Evolutionary conservation across 2,113 vertebrate species (phyloP).

Genomic region (Salvator merianae): DNA sequence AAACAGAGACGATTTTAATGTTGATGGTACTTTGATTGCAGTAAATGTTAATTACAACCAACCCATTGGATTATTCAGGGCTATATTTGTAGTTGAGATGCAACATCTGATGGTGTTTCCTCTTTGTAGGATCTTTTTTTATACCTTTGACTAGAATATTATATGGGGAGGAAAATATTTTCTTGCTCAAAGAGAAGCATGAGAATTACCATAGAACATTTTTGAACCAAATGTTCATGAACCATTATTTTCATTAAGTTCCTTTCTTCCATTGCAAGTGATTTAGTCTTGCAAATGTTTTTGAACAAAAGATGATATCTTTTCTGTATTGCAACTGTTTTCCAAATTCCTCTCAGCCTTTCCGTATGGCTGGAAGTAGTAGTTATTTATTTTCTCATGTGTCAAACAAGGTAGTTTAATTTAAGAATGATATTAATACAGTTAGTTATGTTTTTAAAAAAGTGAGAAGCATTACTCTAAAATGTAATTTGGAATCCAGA

Average conservation of each 20-base stretch:
- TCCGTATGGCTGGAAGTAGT: no score
- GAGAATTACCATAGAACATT: background rate
- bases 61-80: background rate
- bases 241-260: background rate
- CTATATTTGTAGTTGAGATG: background rate
- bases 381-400: background rate
- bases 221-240: background rate
- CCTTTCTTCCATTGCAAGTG: no score
- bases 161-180: background rate
- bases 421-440: no score
- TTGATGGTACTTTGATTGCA: background rate
- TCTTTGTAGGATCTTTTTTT: background rate
- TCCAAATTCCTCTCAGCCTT: background rate
- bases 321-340: background rate
- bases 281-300: no score
- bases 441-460: no score
- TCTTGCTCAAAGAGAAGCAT: background rate
- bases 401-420: no score
- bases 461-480: no score
- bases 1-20: background rate
- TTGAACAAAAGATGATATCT: background rate
- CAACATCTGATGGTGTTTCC: background rate
- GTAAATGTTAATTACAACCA: background rate
- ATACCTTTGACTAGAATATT: background rate
- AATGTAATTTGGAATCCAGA: no score